phyloP scores from a whole-genome alignment of 2,113 vertebrate species.

The Halcyon malimbica region DNA sequence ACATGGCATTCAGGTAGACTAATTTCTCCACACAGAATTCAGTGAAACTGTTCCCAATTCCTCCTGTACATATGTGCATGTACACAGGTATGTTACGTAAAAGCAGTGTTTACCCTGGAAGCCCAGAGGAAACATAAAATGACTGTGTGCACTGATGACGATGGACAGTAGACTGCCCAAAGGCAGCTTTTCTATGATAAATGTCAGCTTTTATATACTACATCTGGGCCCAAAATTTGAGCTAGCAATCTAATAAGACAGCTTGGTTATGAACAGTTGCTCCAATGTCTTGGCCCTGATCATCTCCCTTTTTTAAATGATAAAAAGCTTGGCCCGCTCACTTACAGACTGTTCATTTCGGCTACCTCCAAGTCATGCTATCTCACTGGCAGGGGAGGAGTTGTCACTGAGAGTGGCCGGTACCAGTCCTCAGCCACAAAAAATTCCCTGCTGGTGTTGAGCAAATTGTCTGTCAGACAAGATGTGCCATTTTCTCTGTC shows the following conservation, averaged over 20 bases:
- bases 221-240: conserved; percentile 10
- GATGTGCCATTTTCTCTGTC: not conserved
- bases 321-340: not conserved
- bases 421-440: not conserved
- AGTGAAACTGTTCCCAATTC: not conserved
- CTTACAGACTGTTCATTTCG: not conserved
- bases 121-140: conserved; percentile 31
- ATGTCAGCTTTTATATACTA: conserved; percentile 43
- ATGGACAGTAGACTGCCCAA: not conserved
- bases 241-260: conserved; percentile 24
- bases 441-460: not conserved
- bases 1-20: not conserved
- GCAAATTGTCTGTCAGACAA: not conserved
- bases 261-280: conserved; percentile 14
- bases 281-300: conserved; percentile 6
- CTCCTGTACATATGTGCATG: not conserved
- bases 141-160: not conserved
- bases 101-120: conserved; percentile 4
- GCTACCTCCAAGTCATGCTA: not conserved
- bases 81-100: conserved; percentile 31
- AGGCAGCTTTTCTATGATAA: conserved; percentile 1
- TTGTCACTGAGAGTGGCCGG: not conserved
- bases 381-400: not conserved
- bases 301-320: not conserved
- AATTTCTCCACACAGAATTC: not conserved